Percentiles rank a stretch among this genome's conserved stretches.
These are phyloP conservation scores for Sarcophilus harrisii DNA, from an alignment of 2,797 vertebrate genomes.

Conservation along the genomic window DNA sequence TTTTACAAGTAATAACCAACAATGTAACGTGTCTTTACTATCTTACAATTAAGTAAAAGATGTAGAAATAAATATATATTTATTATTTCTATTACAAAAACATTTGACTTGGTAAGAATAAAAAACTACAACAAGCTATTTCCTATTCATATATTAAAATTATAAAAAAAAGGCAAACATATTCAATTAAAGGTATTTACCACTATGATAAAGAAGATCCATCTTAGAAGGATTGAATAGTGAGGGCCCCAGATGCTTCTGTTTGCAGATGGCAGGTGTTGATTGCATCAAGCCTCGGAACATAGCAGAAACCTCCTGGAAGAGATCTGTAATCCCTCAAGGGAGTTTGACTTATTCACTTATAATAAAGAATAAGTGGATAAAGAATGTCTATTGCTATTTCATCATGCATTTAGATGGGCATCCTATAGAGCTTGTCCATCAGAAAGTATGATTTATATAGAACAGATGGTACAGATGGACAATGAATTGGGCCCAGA, in stretches of 20 bases:
- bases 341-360: neutral
- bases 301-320: neutral
- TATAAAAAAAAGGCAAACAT: neutral
- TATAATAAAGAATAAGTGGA: neutral
- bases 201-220: neutral
- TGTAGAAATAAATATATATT: neutral
- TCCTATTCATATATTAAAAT: neutral
- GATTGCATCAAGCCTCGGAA: neutral
- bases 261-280: neutral
- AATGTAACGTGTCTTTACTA: neutral
- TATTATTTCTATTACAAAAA: neutral
- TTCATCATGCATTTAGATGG: neutral
- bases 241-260: neutral
- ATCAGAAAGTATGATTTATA: neutral
- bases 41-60: neutral
- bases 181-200: neutral
- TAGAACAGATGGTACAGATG: constrained; percentile 3
- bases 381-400: neutral
- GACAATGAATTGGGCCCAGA: neutral
- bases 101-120: neutral
- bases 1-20: neutral
- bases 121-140: neutral
- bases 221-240: neutral
- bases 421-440: neutral
- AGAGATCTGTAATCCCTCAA: neutral